Percentiles rank a stretch among this genome's conserved stretches.
Conservation (phyloP, 2,797 vertebrate genomes). For the Holocentrus rufus region DNA sequence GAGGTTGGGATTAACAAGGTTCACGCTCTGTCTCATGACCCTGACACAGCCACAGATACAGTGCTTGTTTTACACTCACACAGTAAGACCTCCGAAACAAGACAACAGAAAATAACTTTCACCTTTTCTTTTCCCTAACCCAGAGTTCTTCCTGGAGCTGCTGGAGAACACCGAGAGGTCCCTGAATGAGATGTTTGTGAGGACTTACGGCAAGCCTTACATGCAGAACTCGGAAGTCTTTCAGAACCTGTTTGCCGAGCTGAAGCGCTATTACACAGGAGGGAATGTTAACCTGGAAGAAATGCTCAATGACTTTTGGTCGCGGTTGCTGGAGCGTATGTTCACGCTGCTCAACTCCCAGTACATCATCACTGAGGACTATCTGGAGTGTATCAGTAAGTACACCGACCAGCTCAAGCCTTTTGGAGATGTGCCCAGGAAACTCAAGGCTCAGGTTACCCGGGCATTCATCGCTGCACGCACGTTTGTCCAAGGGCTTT, state of each 20-base stretch:
- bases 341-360: constrained; percentile 97
- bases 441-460: constrained; percentile 94
- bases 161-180: constrained; percentile 95
- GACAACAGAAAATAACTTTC: constrained; percentile 10
- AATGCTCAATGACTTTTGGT: constrained; percentile 98
- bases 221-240: constrained; percentile 97
- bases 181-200: constrained; percentile 92
- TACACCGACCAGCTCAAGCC: constrained; percentile 96
- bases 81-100: neutral
- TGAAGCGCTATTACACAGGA: constrained; percentile 94
- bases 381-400: constrained; percentile 96
- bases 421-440: constrained; percentile 93
- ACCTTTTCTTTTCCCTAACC: constrained; percentile 36
- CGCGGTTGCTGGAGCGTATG: constrained; percentile 93
- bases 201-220: constrained; percentile 92
- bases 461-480: constrained; percentile 94
- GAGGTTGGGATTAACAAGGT: neutral
- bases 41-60: constrained; percentile 1
- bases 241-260: constrained; percentile 94
- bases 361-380: constrained; percentile 95
- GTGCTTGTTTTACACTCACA: neutral
- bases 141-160: constrained; percentile 97
- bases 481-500: constrained; percentile 96
- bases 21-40: neutral
- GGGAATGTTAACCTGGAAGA: constrained; percentile 96